phyloP scores from a whole-genome alignment of 2,797 vertebrate species.

The Acanthiza pusilla region DNA sequence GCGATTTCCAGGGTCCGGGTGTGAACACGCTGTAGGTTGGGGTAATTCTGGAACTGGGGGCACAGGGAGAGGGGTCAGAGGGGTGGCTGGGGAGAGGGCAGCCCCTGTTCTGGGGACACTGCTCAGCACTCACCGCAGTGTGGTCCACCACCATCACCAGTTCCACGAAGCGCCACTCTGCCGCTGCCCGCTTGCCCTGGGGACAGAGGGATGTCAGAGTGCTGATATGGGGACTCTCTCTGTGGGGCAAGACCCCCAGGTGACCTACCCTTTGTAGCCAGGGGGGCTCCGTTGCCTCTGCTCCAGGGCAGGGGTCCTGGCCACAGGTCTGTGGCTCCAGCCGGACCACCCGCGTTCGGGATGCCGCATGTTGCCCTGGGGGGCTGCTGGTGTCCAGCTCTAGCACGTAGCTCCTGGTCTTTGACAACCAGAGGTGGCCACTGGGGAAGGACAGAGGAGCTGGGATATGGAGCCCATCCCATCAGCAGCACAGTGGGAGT shows the following conservation, averaged over 20 bases:
- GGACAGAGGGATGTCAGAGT: neutral
- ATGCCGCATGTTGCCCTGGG: conserved; percentile 49
- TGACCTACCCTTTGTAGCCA: conserved; percentile 73
- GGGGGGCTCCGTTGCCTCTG: neutral
- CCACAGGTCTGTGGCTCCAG: conserved; percentile 59
- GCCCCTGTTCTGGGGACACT: fast-evolving
- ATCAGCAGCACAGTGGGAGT: neutral
- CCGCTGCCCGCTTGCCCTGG: conserved; percentile 74
- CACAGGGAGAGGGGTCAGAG: neutral
- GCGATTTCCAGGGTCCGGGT: conserved; percentile 86
- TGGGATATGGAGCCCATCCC: neutral
- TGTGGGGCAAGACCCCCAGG: fast-evolving
- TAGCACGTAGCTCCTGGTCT: conserved; percentile 79
- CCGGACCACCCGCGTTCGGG: conserved; percentile 41
- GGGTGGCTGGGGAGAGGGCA: fast-evolving
- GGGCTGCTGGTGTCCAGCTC: conserved; percentile 56
- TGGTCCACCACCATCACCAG: conserved; percentile 90
- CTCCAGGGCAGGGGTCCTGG: neutral
- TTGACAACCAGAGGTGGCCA: conserved; percentile 64
- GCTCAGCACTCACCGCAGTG: conserved; percentile 77
- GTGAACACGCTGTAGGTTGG: neutral
- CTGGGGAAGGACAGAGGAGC: neutral
- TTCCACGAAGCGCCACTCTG: conserved; percentile 85
- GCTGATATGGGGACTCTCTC: neutral
- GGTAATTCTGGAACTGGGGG: conserved; percentile 59